Evolutionary conservation across 1,140 invertebrate genomes (phyloP), one percentile per base, ranked within the genome.

Genomic region (Ctenoplectra terminalis): DNA sequence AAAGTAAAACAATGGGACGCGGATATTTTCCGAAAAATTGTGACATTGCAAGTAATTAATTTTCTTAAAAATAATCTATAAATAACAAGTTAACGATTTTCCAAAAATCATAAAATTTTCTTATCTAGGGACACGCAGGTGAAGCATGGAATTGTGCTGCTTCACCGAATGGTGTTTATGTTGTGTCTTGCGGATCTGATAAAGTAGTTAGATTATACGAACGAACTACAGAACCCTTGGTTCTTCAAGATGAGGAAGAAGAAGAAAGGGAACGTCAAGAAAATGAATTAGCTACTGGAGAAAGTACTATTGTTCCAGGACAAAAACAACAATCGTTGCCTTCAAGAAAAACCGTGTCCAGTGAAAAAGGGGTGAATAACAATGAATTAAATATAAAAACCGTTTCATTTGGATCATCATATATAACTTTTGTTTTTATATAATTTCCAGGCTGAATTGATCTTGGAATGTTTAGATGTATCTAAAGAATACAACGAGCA

Each of bases 1-100:
- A 97, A 96, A 90, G 94, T 99, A 0, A 99, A 99, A 93, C 96
- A 99, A 92, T 99, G 99, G 99, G 99, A 99, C 94, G 98, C 96
- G 1, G 99, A 99, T 91, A 97, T 95, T 69, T 99, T 98, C 91
- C 95, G 98, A 87, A 97, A 98, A 93, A 98, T 99, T 74, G 94
- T 97, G 13, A 99, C 98, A 0, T 92, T 99, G n/a, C 95, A 97
- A 93, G 97, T 98, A 95, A 92, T 50, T 64, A 67, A 66, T 80
- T 69, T 48, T n/a, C 13, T 66, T 61, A 7, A 61, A 50, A 58
- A 50, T 48, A 71, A 11, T 78, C 84, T 48, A 20, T 46, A n/a
- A 71, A 75, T 73, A 37, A n/a, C 13, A 34, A 37, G 69, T 60
- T 37, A 34, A 46, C 31, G 2, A 37, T 15, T 63, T 0, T 15